These are phyloP conservation scores for Aphodius granarius DNA, from an alignment of 2,888 invertebrate species.

Conservation along the genomic window DNA sequence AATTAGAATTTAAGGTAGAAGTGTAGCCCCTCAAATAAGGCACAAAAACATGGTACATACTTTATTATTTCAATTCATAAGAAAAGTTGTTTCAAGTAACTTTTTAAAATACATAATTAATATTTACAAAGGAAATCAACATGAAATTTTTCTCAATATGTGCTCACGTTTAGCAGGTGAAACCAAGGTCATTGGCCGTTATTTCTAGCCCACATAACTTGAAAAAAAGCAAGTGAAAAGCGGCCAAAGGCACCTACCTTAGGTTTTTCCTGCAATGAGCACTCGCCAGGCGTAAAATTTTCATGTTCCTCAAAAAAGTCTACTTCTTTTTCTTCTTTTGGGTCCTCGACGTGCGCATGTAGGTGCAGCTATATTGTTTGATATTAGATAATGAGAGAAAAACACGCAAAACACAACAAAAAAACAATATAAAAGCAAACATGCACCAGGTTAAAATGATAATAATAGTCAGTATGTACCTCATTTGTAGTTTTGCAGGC, in stretches of 20 bases:
- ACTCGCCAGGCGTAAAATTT: constrained; percentile 37
- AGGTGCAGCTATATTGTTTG: constrained; percentile 65
- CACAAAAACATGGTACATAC: not conserved
- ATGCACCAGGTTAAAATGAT: not conserved
- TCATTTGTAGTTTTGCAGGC: constrained; percentile 89
- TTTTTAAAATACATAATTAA: no score
- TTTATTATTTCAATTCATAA: not conserved
- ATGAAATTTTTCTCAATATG: not conserved
- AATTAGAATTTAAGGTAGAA: not conserved
- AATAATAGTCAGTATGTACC: constrained; percentile 66
- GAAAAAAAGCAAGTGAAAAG: not conserved
- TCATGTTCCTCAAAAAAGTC: constrained; percentile 92
- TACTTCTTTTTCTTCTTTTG: constrained; percentile 70
- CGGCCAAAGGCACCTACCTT: constrained; percentile 30
- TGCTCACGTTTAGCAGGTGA: not conserved
- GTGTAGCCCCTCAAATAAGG: no score
- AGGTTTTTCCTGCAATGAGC: not conserved
- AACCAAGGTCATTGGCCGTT: not conserved
- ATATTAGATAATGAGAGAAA: not conserved
- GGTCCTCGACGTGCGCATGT: constrained; percentile 64
- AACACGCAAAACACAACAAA: no score
- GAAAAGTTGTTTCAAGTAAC: no score
- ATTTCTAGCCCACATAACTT: not conserved
- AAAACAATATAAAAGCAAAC: no score
- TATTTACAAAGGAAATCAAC: no score